phyloP scores from a whole-genome alignment of 2,888 invertebrate genomes.

The Leptothorax acervorum region DNA sequence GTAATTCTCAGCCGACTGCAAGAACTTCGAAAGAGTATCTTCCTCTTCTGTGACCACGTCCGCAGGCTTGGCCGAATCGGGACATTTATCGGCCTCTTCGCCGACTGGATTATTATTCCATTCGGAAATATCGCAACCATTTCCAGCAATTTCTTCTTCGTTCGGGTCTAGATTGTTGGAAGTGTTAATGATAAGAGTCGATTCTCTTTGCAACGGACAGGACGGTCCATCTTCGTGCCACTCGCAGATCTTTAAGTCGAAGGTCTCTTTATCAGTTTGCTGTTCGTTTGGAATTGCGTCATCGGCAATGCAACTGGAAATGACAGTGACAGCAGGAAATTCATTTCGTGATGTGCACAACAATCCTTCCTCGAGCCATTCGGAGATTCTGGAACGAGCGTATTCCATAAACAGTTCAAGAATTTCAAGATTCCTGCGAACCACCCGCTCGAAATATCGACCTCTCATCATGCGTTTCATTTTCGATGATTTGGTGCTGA shows the following conservation, averaged over 20 bases:
- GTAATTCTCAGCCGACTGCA: conserved; percentile 66
- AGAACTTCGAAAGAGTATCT: conserved; percentile 31
- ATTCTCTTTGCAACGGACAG: conserved; percentile 8
- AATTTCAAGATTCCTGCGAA: conserved; percentile 61
- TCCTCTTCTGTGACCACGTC: neutral
- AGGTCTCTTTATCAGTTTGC: neutral
- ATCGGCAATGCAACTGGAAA: neutral
- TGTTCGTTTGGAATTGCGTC: neutral
- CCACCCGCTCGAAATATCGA: conserved; percentile 71
- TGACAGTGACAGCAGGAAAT: neutral
- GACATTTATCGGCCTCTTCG: neutral
- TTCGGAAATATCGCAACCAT: neutral
- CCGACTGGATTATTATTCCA: neutral
- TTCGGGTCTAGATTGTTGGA: neutral
- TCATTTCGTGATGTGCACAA: conserved; percentile 41
- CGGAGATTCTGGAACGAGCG: conserved; percentile 48
- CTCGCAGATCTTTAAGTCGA: neutral
- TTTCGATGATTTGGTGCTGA: conserved; percentile 31
- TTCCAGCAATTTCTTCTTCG: neutral
- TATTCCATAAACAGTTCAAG: conserved; percentile 51
- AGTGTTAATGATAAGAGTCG: neutral
- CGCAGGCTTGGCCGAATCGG: neutral
- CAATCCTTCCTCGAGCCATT: conserved; percentile 36
- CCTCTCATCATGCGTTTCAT: conserved; percentile 53
- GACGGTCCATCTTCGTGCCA: conserved; percentile 14